Evolutionary conservation across 2,113 vertebrate genomes (phyloP), one percentile per base, ranked within the genome.

Genomic region (Serilophus lunatus): DNA sequence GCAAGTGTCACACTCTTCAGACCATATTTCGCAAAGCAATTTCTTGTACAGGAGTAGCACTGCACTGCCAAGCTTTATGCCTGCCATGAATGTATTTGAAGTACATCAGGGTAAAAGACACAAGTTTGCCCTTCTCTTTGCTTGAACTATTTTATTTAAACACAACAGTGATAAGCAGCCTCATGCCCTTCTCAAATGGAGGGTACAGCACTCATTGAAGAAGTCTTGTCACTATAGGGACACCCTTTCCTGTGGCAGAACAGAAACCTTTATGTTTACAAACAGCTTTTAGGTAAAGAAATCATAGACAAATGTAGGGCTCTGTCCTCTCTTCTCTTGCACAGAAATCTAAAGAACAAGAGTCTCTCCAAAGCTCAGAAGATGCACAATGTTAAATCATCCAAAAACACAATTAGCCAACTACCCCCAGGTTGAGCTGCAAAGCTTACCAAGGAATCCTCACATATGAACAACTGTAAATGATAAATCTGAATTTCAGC

Each of bases 401-500:
- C 42, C 80, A 72, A 87, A 88, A 12, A 54, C 9, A 2, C 2
- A 68, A 19, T 13, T 24, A 68, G 49, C 45, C 70, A 82, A 23
- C 44, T n/a, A 10, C 13, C 13, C 60, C 31, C 45, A 63, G 19
- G 47, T 1, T 71, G 60, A 86, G 86, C 88, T 50, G 44, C 79
- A 83, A 71, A 88, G 82, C 74, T 91, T 23, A 51, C 12, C 50
- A 72, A 86, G 64, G 66, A 61, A 61, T 63, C 59, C 78, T 68
- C 38, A 56, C 28, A 49, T 31, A 36, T 4, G 35, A 93, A 79
- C 50, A 72, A 90, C 68, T 68, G 57, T 53, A 93, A 88, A 90
- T 42, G 69, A 88, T 45, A 83, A 86, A 86, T 84, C 82, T 77
- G n/a, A 94, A 96, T 61, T 40, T 94, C 88, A 88, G 76, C 82